Evolutionary conservation across 92 coral and sea anemone genomes (phyloP).

Genomic region (Plumapathes pennacea): DNA sequence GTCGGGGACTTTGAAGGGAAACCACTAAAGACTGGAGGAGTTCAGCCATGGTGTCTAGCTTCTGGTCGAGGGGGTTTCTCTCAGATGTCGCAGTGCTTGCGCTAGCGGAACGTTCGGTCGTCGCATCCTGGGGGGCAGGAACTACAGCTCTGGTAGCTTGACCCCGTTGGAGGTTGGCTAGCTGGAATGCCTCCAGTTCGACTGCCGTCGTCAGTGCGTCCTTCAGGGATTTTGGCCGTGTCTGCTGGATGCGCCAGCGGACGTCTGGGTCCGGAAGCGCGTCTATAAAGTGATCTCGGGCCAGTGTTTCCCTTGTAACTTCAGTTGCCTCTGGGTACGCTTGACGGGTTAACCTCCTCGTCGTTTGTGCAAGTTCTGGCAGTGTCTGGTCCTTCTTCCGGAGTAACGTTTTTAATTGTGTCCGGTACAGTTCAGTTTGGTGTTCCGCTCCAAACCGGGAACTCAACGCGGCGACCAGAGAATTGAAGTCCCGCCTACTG

Average conservation of each 20-base stretch:
- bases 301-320: constrained; percentile 15
- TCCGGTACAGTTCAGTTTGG: constrained; percentile 27
- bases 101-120: not conserved
- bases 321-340: constrained; percentile 21
- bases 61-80: not conserved
- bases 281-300: constrained; percentile 27
- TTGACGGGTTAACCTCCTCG: constrained; percentile 6
- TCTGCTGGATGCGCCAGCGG: constrained; percentile 25
- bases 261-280: constrained; percentile 16
- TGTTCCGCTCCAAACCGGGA: constrained; percentile 28
- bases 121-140: not conserved
- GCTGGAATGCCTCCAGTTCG: constrained; percentile 27
- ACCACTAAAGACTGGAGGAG: no score
- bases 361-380: constrained; percentile 13
- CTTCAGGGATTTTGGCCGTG: constrained; percentile 1
- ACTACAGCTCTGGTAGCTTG: constrained; percentile 1
- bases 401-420: constrained; percentile 9
- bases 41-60: not conserved
- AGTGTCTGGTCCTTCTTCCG: constrained; percentile 16
- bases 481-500: constrained; percentile 2
- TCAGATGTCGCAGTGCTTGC: not conserved
- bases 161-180: constrained; percentile 13
- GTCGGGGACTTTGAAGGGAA: not conserved
- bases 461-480: constrained; percentile 7
- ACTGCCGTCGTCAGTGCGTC: constrained; percentile 14